Evolutionary conservation across 2,797 vertebrate genomes (phyloP).

Genomic region (Odontamblyopus rebecca): DNA sequence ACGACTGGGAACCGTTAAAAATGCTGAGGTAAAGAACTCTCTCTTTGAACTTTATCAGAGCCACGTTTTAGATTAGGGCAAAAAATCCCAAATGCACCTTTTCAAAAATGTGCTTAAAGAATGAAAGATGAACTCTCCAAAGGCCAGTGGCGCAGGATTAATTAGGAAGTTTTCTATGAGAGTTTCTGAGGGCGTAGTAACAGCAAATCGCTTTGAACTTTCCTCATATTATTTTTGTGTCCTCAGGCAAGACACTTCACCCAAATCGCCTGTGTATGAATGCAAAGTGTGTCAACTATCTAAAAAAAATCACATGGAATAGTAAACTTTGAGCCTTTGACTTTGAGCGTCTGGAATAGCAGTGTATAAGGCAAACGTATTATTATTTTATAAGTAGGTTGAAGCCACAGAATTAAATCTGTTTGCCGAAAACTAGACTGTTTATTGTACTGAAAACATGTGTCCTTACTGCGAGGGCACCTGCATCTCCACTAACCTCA

Average conservation of each 20-base stretch:
- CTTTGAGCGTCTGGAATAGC: too few relatives aligned
- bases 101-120: constrained; percentile 2
- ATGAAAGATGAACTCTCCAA: constrained; percentile 4
- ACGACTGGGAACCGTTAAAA: not conserved
- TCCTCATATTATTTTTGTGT: not conserved
- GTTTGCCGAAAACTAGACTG: too few relatives aligned
- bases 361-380: too few relatives aligned
- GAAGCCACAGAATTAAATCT: too few relatives aligned
- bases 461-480: too few relatives aligned
- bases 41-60: constrained; percentile 12
- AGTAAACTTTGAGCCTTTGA: too few relatives aligned
- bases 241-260: not conserved
- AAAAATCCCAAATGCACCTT: constrained; percentile 11
- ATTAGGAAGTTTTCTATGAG: not conserved
- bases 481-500: too few relatives aligned
- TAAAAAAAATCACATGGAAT: too few relatives aligned
- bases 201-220: not conserved
- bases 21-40: not conserved
- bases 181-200: not conserved
- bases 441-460: too few relatives aligned
- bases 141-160: not conserved
- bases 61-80: constrained; percentile 6
- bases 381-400: too few relatives aligned
- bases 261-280: not conserved
- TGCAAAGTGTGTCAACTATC: not conserved